These are phyloP conservation scores for Bubalus kerabau DNA, from an alignment of 2,113 vertebrate genomes.

Conservation along the genomic window DNA sequence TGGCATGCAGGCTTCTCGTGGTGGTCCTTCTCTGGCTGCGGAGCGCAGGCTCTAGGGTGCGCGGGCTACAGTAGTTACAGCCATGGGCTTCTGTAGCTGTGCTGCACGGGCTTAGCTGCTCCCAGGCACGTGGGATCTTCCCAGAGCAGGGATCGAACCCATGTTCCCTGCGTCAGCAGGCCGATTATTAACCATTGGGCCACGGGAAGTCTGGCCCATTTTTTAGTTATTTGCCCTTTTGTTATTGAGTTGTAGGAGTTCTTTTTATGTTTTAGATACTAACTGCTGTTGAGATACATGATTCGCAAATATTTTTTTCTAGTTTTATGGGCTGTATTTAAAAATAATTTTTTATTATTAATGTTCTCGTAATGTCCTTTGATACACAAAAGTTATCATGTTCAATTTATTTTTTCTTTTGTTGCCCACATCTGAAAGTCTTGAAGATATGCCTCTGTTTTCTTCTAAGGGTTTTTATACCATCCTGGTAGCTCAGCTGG, in stretches of 20 bases:
- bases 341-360: neutral
- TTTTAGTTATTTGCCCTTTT: neutral
- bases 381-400: neutral
- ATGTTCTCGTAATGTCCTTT: neutral
- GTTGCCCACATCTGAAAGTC: neutral
- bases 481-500: neutral
- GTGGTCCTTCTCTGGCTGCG: neutral
- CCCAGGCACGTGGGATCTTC: neutral
- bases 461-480: neutral
- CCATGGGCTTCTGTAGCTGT: neutral
- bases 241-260: neutral
- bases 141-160: neutral
- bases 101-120: neutral
- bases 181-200: neutral
- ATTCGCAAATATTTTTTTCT: neutral
- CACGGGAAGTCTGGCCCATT: neutral
- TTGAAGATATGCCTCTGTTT: neutral
- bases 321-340: neutral
- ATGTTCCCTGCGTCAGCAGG: neutral
- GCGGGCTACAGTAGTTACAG: accelerated
- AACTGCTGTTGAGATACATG: neutral
- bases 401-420: neutral
- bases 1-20: neutral
- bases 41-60: neutral
- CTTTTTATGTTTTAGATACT: neutral